Conservation (phyloP, 1,140 invertebrate species). For the Zaprionus davidi region DNA sequence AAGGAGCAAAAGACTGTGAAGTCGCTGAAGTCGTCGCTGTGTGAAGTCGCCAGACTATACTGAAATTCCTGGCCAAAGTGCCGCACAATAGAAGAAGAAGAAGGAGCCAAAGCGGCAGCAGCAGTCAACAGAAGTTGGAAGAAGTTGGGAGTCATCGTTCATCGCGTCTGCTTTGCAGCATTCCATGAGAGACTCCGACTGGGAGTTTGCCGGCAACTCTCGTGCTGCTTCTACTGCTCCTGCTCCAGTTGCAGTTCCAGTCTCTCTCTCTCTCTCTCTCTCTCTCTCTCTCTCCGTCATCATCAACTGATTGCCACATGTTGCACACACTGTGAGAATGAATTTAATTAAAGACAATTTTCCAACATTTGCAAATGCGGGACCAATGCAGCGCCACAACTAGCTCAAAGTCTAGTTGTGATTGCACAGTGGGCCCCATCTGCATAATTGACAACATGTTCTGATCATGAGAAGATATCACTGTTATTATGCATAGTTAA, state of each 20-base stretch:
- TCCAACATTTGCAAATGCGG: conserved; percentile 51
- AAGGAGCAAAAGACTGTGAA: conserved; percentile 14
- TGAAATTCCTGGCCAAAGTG: conserved; percentile 56
- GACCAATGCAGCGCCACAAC: conserved; percentile 77
- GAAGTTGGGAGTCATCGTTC: conserved; percentile 26
- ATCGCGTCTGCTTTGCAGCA: conserved; percentile 48
- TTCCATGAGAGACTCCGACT: conserved; percentile 43
- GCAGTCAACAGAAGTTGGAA: neutral
- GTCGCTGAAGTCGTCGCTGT: conserved; percentile 29
- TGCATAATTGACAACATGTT: too few species aligned
- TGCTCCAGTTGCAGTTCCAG: conserved; percentile 21
- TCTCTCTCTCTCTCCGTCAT: neutral
- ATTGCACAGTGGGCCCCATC: conserved; percentile 9
- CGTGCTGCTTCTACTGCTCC: conserved; percentile 4
- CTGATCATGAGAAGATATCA: too few species aligned
- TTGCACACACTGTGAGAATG: conserved; percentile 82
- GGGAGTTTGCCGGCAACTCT: neutral
- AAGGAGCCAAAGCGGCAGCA: conserved; percentile 3
- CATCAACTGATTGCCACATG: conserved; percentile 62
- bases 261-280: conserved; percentile 1
- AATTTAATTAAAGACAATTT: conserved; percentile 79
- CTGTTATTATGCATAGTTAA: too few species aligned
- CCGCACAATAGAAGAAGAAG: conserved; percentile 61
- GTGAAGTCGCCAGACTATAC: conserved; percentile 49
- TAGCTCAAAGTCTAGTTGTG: conserved; percentile 71